These are phyloP conservation scores for Diprion similis DNA, from an alignment of 1,140 invertebrate genomes.

Conservation along the genomic window DNA sequence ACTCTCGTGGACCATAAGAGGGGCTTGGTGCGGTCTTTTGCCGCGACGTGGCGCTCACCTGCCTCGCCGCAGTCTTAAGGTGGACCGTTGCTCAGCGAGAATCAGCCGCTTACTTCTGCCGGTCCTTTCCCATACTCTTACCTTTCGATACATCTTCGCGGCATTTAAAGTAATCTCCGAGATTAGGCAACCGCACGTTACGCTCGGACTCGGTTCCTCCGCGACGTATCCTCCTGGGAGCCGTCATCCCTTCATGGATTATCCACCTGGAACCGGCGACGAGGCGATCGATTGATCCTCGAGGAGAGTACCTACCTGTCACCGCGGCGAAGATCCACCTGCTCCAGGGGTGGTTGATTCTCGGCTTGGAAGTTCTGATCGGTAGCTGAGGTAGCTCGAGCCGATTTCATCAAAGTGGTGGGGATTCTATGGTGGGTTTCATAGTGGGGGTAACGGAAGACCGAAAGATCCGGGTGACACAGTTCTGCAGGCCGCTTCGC, in stretches of 20 bases:
- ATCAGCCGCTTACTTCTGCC: neutral
- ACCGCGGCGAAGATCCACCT: neutral
- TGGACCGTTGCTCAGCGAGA: slow-evolving; percentile 3
- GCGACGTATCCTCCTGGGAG: neutral
- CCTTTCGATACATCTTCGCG: too few species aligned
- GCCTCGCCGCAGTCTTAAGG: slow-evolving; percentile 23
- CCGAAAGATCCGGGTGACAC: slow-evolving; percentile 59
- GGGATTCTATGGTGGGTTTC: too few species aligned
- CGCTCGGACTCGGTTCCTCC: slow-evolving; percentile 20
- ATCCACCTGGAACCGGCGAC: neutral
- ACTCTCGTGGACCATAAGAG: slow-evolving; percentile 6
- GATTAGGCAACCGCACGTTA: slow-evolving; percentile 24
- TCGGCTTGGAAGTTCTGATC: too few species aligned
- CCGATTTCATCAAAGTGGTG: slow-evolving; percentile 23
- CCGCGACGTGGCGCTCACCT: slow-evolving; percentile 48
- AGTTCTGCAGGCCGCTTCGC: slow-evolving; percentile 54
- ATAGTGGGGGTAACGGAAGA: slow-evolving; percentile 56
- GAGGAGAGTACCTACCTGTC: slow-evolving; percentile 4
- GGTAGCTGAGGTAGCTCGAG: neutral
- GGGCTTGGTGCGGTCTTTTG: slow-evolving; percentile 27
- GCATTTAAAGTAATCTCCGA: too few species aligned
- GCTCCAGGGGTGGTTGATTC: too few species aligned
- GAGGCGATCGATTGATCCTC: slow-evolving; percentile 15
- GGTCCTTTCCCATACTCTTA: neutral
- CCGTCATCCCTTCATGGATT: neutral